A percentile compares a stretch with the other conserved stretches of the same genome.
These are phyloP conservation scores for Bostrychus sinensis DNA, from an alignment of 2,113 vertebrate genomes.

Conservation along the genomic window DNA sequence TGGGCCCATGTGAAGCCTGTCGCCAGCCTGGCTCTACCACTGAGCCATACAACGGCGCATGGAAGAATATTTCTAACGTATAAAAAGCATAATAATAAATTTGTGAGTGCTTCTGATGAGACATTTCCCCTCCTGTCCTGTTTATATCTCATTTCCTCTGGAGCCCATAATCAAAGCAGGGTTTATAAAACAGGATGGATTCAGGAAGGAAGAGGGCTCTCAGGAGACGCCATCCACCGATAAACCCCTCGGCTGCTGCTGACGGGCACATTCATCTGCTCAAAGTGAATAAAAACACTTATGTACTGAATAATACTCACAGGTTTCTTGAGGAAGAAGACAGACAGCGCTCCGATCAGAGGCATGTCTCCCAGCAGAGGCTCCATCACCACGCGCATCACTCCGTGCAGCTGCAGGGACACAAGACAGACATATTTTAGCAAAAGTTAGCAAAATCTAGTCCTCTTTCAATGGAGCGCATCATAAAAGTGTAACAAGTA, in stretches of 20 bases:
- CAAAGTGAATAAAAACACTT: neutral
- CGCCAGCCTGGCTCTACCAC: too few species aligned
- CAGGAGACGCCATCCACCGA: conserved; percentile 38
- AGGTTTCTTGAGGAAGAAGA: conserved; percentile 96
- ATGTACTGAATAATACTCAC: conserved; percentile 77
- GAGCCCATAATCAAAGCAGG: conserved; percentile 11
- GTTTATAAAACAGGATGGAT: conserved; percentile 19
- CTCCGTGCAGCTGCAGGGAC: conserved; percentile 87
- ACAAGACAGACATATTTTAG: too few species aligned
- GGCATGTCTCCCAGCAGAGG: conserved; percentile 96
- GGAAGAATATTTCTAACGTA: too few species aligned
- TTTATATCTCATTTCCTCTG: neutral
- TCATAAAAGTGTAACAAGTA: too few species aligned
- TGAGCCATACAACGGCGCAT: too few species aligned
- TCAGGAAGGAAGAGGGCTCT: conserved; percentile 58
- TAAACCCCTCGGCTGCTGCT: conserved; percentile 13
- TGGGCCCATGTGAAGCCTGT: too few species aligned
- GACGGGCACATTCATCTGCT: neutral
- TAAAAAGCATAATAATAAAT: too few species aligned
- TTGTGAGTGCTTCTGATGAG: neutral
- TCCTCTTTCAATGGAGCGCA: too few species aligned
- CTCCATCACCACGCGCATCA: conserved; percentile 94
- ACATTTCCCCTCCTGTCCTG: neutral
- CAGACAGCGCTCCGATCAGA: conserved; percentile 89
- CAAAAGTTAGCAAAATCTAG: too few species aligned